Percentiles rank a stretch among this genome's conserved stretches.
These are phyloP conservation scores for Paramormyrops hopkinsi DNA, from an alignment of 2,797 vertebrate genomes.

Conservation along the genomic window DNA sequence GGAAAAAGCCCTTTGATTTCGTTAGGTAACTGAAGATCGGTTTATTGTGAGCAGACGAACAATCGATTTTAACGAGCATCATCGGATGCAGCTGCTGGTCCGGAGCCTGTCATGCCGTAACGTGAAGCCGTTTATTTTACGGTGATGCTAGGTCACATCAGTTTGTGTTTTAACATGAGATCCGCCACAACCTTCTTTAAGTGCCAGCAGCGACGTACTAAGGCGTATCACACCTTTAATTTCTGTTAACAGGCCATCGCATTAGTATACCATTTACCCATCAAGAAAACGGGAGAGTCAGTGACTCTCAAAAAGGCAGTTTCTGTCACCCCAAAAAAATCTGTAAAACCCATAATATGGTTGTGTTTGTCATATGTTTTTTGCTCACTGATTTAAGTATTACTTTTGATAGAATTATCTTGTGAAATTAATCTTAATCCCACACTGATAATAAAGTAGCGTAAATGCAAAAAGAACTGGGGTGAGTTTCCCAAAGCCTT, in stretches of 20 bases:
- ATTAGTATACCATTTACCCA: neutral
- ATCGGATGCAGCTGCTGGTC: neutral
- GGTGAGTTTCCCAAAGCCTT: too few relatives aligned
- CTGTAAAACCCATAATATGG: neutral
- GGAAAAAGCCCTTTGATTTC: constrained; percentile 12
- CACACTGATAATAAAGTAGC: neutral
- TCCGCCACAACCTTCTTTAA: neutral
- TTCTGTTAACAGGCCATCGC: neutral
- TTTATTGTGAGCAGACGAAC: constrained; percentile 20
- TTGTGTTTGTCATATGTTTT: neutral
- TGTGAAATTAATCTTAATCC: neutral
- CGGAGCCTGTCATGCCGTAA: neutral
- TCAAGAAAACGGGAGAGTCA: neutral
- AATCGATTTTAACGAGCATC: constrained; percentile 15
- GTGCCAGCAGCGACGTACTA: neutral
- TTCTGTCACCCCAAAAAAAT: neutral
- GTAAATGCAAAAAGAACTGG: neutral
- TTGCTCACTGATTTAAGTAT: neutral
- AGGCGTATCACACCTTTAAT: neutral
- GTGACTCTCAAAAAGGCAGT: neutral
- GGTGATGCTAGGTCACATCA: neutral
- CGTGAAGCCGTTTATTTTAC: neutral
- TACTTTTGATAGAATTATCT: neutral
- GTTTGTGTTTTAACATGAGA: neutral
- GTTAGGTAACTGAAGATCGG: constrained; percentile 29